A percentile compares a stretch with the other conserved stretches of the same genome.
These are phyloP conservation scores for Calcarius lapponicus DNA, from an alignment of 2,797 vertebrate species.

Conservation along the genomic window DNA sequence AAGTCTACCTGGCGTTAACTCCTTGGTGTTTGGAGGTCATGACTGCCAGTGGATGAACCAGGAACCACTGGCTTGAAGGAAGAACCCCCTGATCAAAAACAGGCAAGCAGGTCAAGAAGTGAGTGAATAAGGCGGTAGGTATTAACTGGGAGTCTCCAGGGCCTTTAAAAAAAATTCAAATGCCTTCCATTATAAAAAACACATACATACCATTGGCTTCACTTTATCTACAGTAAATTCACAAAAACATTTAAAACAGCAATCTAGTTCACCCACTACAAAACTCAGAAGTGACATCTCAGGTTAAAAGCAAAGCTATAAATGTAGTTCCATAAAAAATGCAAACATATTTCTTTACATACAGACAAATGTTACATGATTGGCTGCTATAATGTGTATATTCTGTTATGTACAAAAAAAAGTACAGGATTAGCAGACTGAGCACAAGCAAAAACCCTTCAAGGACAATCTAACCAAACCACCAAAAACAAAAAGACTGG, in stretches of 20 bases:
- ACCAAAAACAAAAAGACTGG: conserved; percentile 76
- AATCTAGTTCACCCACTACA: conserved; percentile 71
- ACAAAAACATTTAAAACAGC: conserved; percentile 69
- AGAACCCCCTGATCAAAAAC: not conserved
- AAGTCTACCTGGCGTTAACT: conserved; percentile 10
- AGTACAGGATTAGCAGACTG: conserved; percentile 75
- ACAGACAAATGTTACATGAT: conserved; percentile 78
- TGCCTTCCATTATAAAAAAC: conserved; percentile 68
- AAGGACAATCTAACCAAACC: conserved; percentile 75
- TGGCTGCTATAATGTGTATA: conserved; percentile 78
- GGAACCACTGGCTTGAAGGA: conserved; percentile 46
- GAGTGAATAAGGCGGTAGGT: conserved; percentile 54
- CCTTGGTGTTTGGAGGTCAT: conserved; percentile 39
- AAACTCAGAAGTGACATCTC: conserved; percentile 71
- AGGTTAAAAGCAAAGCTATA: conserved; percentile 74
- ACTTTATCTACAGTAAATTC: conserved; percentile 78
- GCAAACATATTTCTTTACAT: conserved; percentile 74
- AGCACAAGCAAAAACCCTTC: conserved; percentile 76
- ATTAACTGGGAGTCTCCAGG: conserved; percentile 56
- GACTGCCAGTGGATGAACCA: conserved; percentile 28
- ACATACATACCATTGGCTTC: conserved; percentile 65
- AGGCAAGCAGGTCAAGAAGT: conserved; percentile 43
- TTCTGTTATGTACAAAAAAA: conserved; percentile 82
- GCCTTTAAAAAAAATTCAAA: conserved; percentile 57
- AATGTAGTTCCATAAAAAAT: conserved; percentile 78